Evolutionary conservation across 2,797 vertebrate species (phyloP).

Genomic region (Ptychobarbus kaznakovi): DNA sequence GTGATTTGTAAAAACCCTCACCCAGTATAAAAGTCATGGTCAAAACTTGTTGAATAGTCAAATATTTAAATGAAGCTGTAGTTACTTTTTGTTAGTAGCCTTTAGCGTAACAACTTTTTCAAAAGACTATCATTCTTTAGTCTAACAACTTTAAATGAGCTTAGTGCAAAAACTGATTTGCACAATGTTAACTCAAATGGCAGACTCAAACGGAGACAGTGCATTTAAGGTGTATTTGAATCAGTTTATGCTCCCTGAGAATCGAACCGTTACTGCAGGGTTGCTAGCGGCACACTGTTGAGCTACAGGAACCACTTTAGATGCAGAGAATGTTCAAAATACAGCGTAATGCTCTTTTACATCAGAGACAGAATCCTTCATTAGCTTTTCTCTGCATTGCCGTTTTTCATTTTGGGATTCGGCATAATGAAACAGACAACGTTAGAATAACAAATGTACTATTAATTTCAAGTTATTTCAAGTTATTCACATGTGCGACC

Average conservation of each 20-base stretch:
- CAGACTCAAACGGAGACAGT: not conserved
- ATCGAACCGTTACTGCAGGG: conserved; percentile 5
- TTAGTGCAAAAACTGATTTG: not conserved
- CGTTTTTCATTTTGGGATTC: conserved; percentile 38
- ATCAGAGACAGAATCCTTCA: conserved; percentile 66
- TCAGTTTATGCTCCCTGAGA: conserved; percentile 3
- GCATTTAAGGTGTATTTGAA: conserved; percentile 25
- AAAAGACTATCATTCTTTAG: not conserved
- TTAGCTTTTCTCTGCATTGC: conserved; percentile 60
- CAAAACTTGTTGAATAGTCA: not conserved
- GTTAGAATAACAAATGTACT: conserved; percentile 43
- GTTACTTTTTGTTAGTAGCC: not conserved
- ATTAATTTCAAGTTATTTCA: conserved; percentile 45
- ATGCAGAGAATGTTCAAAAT: conserved; percentile 63
- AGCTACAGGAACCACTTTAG: conserved; percentile 34
- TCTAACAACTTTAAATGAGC: conserved; percentile 7
- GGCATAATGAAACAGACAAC: conserved; percentile 39
- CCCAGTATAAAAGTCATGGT: not conserved
- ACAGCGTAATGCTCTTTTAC: conserved; percentile 63
- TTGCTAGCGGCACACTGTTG: not conserved
- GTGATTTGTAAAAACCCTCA: not conserved
- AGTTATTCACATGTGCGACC: conserved; percentile 20
- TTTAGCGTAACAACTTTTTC: not conserved
- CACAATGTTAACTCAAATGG: not conserved
- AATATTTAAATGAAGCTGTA: not conserved